Percentiles rank a stretch among this genome's conserved stretches.
Conservation (phyloP, 2,113 vertebrate species). For the Barbus barbus region DNA sequence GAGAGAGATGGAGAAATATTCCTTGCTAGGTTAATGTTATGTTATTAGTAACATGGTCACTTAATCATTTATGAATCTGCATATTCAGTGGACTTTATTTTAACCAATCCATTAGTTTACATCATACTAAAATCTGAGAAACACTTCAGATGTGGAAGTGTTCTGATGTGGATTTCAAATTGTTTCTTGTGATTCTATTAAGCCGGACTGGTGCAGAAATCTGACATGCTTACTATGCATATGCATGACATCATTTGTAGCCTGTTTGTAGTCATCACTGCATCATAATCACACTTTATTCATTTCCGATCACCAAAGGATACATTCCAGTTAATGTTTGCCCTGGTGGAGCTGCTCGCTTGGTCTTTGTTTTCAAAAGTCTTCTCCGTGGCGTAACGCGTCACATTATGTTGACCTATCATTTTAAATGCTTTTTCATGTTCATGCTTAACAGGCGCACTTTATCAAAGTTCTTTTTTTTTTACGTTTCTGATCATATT, state of each 20-base stretch:
- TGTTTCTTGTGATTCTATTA: constrained; percentile 5
- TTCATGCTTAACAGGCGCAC: constrained; percentile 72
- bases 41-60: background rate
- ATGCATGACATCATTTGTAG: constrained; percentile 60
- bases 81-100: constrained; percentile 41
- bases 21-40: background rate
- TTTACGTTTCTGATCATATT: constrained; percentile 65
- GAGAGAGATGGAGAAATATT: background rate
- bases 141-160: background rate
- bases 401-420: constrained; percentile 60
- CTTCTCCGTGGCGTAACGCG: constrained; percentile 59
- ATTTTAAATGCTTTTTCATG: constrained; percentile 64
- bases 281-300: constrained; percentile 49
- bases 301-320: constrained; percentile 62
- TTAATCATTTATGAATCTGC: constrained; percentile 25
- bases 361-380: constrained; percentile 15
- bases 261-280: constrained; percentile 35
- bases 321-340: constrained; percentile 69
- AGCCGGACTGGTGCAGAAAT: constrained; percentile 1
- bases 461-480: constrained; percentile 70
- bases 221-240: constrained; percentile 60
- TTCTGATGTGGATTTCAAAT: background rate
- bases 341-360: constrained; percentile 33
- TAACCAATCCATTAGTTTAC: constrained; percentile 21
- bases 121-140: background rate